Evolutionary conservation across 2,113 vertebrate genomes (phyloP), one percentile per base, ranked within the genome.

Genomic region (Cyanoramphus novaezelandiae): DNA sequence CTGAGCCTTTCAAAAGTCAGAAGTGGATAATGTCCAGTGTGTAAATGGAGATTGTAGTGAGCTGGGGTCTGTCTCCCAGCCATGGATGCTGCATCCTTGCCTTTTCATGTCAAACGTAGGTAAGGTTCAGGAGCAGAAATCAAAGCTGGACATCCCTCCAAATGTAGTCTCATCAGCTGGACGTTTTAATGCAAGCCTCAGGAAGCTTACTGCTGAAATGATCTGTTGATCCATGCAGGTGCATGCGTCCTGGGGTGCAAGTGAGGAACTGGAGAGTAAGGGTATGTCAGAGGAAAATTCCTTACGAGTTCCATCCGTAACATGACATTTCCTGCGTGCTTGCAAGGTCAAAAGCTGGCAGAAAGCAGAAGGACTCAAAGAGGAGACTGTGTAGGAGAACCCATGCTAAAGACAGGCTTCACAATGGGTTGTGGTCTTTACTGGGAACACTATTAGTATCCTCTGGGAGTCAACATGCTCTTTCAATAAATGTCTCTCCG

Each of bases 11-110:
- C 68, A 88, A 94, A 92, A 90, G 35, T 44, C 68, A 39, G 83
- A 86, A 50, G 67, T n/a, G 82, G 60, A 92, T 90, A 63, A 74
- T 88, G 59, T 78, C 67, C 46, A 43, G 46, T 74, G 47, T 59
- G 20, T 59, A 59, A n/a, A 59, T n/a, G 33, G 20, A 23, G 55
- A 21, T 59, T n/a, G 55, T 33, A n/a, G 31, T n/a, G 33, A n/a
- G 31, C 11, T n/a, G 33, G 20, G 31, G 18, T 57, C 12, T 8
- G 55, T 57, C 33, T 82, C 43, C 18, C 3, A 4, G 25, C 43
- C 33, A 6, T 0, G 9, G 31, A 1, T 0, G 0, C 11, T 28
- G 50, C 0, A 0, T 37, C 37, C 1, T 1, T 53, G 37, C 14
- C 47, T 64, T 60, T 55, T 44, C 16, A 12, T 39, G 37, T 55